Base-by-base conservation (phyloP, 2,888 invertebrate species). In the Scaeva pyrastri region DNA sequence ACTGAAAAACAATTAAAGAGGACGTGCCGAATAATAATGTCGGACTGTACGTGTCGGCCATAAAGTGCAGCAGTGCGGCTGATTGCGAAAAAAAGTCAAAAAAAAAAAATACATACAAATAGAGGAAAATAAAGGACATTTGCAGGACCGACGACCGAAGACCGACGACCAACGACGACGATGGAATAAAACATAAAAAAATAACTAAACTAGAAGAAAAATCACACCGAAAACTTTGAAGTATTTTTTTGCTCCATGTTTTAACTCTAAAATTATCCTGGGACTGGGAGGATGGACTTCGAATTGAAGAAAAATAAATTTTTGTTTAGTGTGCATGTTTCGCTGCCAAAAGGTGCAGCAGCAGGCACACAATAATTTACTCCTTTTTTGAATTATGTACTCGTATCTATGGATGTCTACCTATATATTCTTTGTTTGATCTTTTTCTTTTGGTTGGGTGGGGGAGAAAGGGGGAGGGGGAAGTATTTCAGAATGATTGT, bases 11-110 rank as follows among this genome's bases (percentile, higher is more conserved):
- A 86, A 86, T 86, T 86, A 86, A 78, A 82, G 78, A 82, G 74
- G 68, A 81, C 86, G 86, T 86, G 86, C 81, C 71, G 86, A 86
- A 86, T 86, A 81, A 86, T 86, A 86, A 86, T 82, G 86, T 86
- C 74, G 70, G 64, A 81, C 77, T 50, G 76, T 81, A 86, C 86
- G 86, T 86, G 86, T 82, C 78, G 86, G 71, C 86, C 74, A 86
- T 86, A 82, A 86, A 86, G 81, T 82, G 81, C 86, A 86, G 81
- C 86, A 86, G 86, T 82, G 86, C 81, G 81, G 74, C 86, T 81
- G 86, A 86, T 86, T 82, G 86, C 81, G 82, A 86, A 84, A 84
- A 84, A 79, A n/a, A n/a, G n/a, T n/a, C 52, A 56, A 26, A 58
- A 43, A 72, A 55, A 71, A 26, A 19, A 56, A 7, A 31, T 10